Evolutionary conservation across 2,888 invertebrate genomes (phyloP), one percentile per base, ranked within the genome.

Genomic region (Xestia ashworthii): DNA sequence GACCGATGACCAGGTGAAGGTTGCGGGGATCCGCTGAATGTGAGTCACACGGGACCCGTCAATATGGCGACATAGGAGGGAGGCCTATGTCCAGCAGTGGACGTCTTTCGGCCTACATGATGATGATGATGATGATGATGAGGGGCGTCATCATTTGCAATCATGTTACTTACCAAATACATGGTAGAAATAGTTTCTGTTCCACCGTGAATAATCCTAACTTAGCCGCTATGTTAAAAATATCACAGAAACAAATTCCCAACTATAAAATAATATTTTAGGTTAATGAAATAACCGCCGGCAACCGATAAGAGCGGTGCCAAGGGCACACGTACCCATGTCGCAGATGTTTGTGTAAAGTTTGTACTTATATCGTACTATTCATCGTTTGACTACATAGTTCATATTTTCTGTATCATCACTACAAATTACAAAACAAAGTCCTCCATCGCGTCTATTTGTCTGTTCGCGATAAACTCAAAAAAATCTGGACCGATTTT

Each of bases 281-380:
- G 44, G 64, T 55, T 70, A 76, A 46, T 41, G n/a, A 71, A 67
- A 71, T 81, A 50, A 60, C 32, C 66, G 62, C 6, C 50, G 80
- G 58, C 55, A 50, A 71, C 70, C 81, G 70, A 81, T 81, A 76
- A 80, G 48, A 76, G 16, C 16, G n/a, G 32, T 19, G 50, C 44
- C 75, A 76, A 70, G 76, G 81, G 62, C 80, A 67, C 38, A 65
- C 46, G 55, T 8, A 58, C 64, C 32, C 32, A 22, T 74, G 80
- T 50, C 60, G 41, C 16, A 9, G 14, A 19, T 46, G 6, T 16
- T 25, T 62, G 19, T 62, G 9, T 62, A 32, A 32, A 60, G 1
- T 32, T 44, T 50, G 12, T 53, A 44, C 2, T 25, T 9, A 9
- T 22, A 5, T 78, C 71, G 6, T 70, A 25, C 77, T 62, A 3